These are phyloP conservation scores for Cochlearius cochlearius DNA, from an alignment of 2,113 vertebrate species.

Conservation along the genomic window DNA sequence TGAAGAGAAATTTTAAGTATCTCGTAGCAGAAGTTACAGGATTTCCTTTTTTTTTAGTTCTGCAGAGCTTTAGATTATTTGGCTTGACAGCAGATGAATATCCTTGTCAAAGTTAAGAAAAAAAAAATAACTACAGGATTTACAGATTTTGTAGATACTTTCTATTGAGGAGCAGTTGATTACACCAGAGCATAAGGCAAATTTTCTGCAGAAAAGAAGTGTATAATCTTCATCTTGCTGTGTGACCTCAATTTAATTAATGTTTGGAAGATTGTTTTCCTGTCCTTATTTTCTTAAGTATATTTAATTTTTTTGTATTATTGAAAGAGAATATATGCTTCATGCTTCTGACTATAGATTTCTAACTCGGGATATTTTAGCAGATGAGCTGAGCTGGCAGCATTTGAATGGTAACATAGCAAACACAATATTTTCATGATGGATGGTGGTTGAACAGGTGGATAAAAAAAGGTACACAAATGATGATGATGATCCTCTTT, in stretches of 20 bases:
- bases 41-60: not conserved
- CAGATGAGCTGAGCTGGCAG: not conserved
- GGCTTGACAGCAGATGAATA: not conserved
- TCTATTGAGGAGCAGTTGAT: not conserved
- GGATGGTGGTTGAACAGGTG: not conserved
- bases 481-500: not conserved
- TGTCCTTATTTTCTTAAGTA: not conserved
- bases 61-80: not conserved
- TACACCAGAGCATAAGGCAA: not conserved
- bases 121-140: not conserved
- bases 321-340: not conserved
- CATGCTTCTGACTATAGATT: not conserved
- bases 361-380: not conserved
- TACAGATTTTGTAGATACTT: not conserved
- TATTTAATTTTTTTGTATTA: not conserved
- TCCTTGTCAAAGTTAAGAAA: not conserved
- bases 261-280: not conserved
- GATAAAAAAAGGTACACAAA: not conserved
- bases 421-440: not conserved
- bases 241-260: not conserved
- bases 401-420: not conserved
- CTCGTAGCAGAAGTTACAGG: not conserved
- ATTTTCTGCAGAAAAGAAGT: accelerated
- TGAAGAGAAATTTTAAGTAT: not conserved
- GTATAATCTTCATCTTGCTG: not conserved